Conservation (phyloP, 1,140 invertebrate genomes). For the Telenomus remus region DNA sequence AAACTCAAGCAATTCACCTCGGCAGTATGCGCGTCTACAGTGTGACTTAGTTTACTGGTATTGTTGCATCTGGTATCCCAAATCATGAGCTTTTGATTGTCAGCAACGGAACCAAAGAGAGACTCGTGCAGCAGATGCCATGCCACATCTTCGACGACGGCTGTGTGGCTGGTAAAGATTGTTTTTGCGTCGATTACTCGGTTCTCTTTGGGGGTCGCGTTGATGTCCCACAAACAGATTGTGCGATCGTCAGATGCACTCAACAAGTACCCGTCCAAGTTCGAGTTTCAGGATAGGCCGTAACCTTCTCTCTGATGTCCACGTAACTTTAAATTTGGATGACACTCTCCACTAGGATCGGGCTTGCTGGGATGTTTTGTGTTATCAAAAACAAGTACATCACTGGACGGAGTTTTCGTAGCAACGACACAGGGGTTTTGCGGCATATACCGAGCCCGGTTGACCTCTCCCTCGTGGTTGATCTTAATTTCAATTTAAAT, state of each 20-base stretch:
- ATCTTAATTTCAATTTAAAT: constrained; percentile 99
- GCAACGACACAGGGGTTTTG: constrained; percentile 99
- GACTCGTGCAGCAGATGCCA: constrained; percentile 99
- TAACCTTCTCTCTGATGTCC: constrained; percentile 99
- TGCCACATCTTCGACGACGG: constrained; percentile 99
- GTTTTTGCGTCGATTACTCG: constrained; percentile 98
- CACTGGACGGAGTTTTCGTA: constrained; percentile 99
- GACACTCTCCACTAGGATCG: constrained; percentile 97
- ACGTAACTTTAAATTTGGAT: constrained; percentile 91
- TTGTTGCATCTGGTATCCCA: constrained; percentile 99
- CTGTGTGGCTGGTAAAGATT: constrained; percentile 99
- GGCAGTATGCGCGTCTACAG: constrained; percentile 98
- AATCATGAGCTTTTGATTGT: constrained; percentile 99
- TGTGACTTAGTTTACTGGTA: constrained; percentile 97
- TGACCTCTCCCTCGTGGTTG: constrained; percentile 99
- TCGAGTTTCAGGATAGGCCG: constrained; percentile 99
- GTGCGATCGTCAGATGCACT: constrained; percentile 99
- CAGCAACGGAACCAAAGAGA: constrained; percentile 98
- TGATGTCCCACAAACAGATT: constrained; percentile 99
- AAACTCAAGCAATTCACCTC: constrained; percentile 99
- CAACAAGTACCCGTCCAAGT: constrained; percentile 96
- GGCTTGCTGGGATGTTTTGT: constrained; percentile 99
- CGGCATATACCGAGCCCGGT: constrained; percentile 99
- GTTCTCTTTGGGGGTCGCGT: constrained; percentile 95
- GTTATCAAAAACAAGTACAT: constrained; percentile 99